Base-by-base conservation (phyloP, 2,797 vertebrate species). In the Ctenochaetus hawaiiensis region DNA sequence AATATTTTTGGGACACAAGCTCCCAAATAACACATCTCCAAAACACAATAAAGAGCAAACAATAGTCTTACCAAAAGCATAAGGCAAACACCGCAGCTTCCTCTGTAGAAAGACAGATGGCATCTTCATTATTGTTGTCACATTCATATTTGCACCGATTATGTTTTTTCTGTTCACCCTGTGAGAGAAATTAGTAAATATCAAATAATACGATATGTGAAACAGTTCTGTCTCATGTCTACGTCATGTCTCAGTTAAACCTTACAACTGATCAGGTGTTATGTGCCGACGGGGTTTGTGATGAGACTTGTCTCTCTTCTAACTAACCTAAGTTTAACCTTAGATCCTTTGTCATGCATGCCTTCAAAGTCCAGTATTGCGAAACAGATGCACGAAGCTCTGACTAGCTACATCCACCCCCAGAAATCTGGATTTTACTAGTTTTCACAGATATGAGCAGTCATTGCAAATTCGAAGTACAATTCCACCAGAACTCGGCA, bases 61-160 rank as follows among this genome's bases (percentile, higher is more conserved):
- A 62, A 18, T 5, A 4, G 41, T 54, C 80, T 81, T 79, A 93
- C 91, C 91, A 14, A 77, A 1, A 65, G 63, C 20, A 26, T 0
- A 44, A 8, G 57, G 72, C 41, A 87, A 59, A 65, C 62, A 44
- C 2, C 37, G 2, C 51, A 47, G 13, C 20, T 17, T 85, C 54
- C 67, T 54, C 41, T 37, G 26, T 2, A 66, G 16, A 10, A n/a
- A 23, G 10, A 76, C 13, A 3, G n/a, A 48, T 0, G 12, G 9
- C 9, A 37, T 58, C 63, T 63, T 67, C n/a, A 1, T 37, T 12
- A 74, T 11, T 48, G 3, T 52, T 41, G 37, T 57, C 52, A 66
- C 6, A 44, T 11, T 54, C 30, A 20, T 4, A 37, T 49, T 23
- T 45, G 34, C 37, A 69, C 78, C 41, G n/a, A 80, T 88, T 6